Percentiles rank a stretch among this genome's conserved stretches.
phyloP scores from a whole-genome alignment of 2,797 vertebrate species.

The Poeciliopsis presidionis region DNA sequence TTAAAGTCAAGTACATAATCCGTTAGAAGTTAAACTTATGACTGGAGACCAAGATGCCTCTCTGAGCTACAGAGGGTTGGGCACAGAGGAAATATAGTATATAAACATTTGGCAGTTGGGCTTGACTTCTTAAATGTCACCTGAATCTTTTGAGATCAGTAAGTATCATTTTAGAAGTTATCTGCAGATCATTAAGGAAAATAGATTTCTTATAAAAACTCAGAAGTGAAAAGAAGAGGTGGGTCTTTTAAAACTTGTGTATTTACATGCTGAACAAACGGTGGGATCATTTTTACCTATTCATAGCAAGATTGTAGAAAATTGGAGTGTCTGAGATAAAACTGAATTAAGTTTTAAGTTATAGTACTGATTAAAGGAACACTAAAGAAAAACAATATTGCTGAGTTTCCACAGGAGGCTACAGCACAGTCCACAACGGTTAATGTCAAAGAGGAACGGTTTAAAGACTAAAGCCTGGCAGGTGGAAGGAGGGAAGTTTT shows the following conservation, averaged over 20 bases:
- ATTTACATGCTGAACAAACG: constrained; percentile 16
- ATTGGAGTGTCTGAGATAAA: constrained; percentile 20
- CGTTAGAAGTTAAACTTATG: constrained; percentile 31
- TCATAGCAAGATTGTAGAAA: constrained; percentile 12
- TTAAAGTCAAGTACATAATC: constrained; percentile 3
- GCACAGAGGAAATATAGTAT: background rate
- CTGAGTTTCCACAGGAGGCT: constrained; percentile 17
- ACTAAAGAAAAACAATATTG: constrained; percentile 1
- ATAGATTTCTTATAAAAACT: constrained; percentile 34
- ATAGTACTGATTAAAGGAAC: constrained; percentile 24
- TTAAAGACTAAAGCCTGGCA: constrained; percentile 21
- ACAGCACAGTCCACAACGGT: constrained; percentile 13
- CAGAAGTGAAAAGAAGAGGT: constrained; percentile 19
- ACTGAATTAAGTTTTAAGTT: constrained; percentile 20
- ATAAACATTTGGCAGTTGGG: constrained; percentile 70
- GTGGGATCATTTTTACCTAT: constrained; percentile 14
- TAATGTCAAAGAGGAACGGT: constrained; percentile 17
- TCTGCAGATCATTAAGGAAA: constrained; percentile 41
- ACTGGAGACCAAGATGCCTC: constrained; percentile 12
- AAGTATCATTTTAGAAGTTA: constrained; percentile 52
- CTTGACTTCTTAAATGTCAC: constrained; percentile 43
- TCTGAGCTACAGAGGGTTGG: constrained; percentile 15
- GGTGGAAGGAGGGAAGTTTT: constrained; percentile 35
- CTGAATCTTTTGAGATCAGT: constrained; percentile 46
- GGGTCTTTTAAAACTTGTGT: constrained; percentile 24